Base-by-base conservation (phyloP, 2,113 vertebrate genomes). In the Henicopernis longicauda region DNA sequence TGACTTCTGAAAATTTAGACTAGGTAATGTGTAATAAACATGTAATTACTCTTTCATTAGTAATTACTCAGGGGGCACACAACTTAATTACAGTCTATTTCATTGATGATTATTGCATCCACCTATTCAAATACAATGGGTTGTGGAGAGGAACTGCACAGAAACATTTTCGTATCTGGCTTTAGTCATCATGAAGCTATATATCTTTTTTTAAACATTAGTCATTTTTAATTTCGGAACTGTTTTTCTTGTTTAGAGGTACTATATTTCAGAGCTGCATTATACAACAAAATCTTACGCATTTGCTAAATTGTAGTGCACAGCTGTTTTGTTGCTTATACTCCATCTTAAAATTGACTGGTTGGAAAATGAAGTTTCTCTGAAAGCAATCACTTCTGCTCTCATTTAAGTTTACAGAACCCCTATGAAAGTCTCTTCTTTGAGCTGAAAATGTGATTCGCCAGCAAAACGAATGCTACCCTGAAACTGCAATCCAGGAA, bases 341-440 rank as follows among this genome's bases (percentile, higher is more conserved):
- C 73, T 94, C 36, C n/a, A 89, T 91, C 90, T 93, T 95, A 95
- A 97, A 97, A 92, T 31, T 34, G 61, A 92, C 81, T 94, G 67
- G 25, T 63, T 96, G 78, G 83, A 97, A 98, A 98, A 97, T 77
- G 49, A 97, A 96, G 69, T 84, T 97, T 84, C 44, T 76, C 97
- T 96, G 95, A 95, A 97, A 97, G 95, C 79, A 95, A 94, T 93
- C 29, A 82, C 49, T 95, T 95, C 32, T 69, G 50, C 83, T 93
- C 79, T 93, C 91, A 89, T 95, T 93, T 78, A 87, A 96, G 89
- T 36, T 82, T 95, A 92, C 7, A 92, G 66, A 94, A 17, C 16
- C 3, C 9, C 61, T 69, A 38, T 26, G 9, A 88, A 94, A 87
- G 3, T 79, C 34, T 96, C 82, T 81, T 96, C 83, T 87, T 72